phyloP scores from a whole-genome alignment of 2,888 invertebrate species.

The Gastracanthus pulcherrimus region DNA sequence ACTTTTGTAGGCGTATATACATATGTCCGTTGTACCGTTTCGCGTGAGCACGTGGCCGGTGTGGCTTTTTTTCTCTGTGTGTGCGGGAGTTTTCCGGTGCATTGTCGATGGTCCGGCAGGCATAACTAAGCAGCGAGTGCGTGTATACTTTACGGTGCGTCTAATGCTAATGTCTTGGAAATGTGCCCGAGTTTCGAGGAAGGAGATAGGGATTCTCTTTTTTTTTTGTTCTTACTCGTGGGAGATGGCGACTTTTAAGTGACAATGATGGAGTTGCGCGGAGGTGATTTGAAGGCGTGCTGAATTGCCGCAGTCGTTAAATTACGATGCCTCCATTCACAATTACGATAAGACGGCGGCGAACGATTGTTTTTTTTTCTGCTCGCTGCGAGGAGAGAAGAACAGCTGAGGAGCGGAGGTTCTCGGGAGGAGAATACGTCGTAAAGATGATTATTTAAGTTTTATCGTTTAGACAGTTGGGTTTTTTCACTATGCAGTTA shows the following conservation, averaged over 20 bases:
- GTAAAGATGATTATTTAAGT: neutral
- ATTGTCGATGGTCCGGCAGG: slow-evolving; percentile 22
- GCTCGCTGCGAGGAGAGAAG: neutral
- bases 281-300: too few species aligned
- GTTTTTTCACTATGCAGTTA: neutral
- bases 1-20: neutral
- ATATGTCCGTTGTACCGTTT: neutral
- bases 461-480: neutral
- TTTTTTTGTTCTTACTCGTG: neutral
- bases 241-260: neutral
- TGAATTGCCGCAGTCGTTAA: neutral
- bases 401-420: neutral
- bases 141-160: neutral
- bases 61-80: neutral
- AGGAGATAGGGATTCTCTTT: neutral
- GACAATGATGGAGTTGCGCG: neutral
- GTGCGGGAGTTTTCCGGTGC: slow-evolving; percentile 44
- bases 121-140: slow-evolving; percentile 19
- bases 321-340: slow-evolving; percentile 15
- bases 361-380: neutral
- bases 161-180: too few species aligned
- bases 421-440: neutral
- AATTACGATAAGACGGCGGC: slow-evolving; percentile 20
- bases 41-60: neutral
- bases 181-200: slow-evolving; percentile 2